Percentiles rank a stretch among this genome's conserved stretches.
Evolutionary conservation across 2,113 vertebrate species (phyloP).

Genomic region (Grallaria varia): DNA sequence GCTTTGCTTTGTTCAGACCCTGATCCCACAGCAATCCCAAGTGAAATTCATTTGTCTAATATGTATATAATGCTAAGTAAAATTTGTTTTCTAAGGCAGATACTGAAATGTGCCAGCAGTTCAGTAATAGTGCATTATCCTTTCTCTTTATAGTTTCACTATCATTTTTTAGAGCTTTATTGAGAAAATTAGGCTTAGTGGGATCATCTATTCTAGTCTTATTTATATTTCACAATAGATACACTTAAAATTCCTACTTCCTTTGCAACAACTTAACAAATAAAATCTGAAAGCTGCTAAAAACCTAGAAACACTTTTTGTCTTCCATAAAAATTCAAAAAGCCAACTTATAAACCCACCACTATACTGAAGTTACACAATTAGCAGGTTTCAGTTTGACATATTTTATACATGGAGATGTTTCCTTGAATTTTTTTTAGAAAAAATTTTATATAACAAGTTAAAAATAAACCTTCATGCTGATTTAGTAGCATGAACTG

Average conservation of each 20-base stretch:
- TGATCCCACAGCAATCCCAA: background rate
- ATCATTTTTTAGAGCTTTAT: background rate
- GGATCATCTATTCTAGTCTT: background rate
- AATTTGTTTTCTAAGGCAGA: background rate
- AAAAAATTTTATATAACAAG: constrained; percentile 53
- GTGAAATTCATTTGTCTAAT: background rate
- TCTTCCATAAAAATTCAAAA: background rate
- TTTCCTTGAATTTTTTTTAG: constrained; percentile 27
- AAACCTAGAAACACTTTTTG: background rate
- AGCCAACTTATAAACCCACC: background rate
- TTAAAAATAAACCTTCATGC: constrained; percentile 70
- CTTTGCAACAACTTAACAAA: background rate
- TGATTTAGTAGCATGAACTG: constrained; percentile 68
- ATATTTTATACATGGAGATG: constrained; percentile 29
- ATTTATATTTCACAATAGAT: background rate
- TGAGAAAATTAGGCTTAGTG: background rate
- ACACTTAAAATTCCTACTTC: background rate
- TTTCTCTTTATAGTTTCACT: background rate
- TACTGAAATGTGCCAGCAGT: background rate
- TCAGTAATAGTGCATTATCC: background rate
- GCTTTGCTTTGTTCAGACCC: background rate
- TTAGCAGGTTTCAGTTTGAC: constrained; percentile 50
- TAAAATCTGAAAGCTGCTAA: background rate
- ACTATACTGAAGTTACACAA: background rate
- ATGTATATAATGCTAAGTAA: background rate